These are phyloP conservation scores for Eilema sororculum DNA, from an alignment of 2,888 invertebrate genomes.

Conservation along the genomic window DNA sequence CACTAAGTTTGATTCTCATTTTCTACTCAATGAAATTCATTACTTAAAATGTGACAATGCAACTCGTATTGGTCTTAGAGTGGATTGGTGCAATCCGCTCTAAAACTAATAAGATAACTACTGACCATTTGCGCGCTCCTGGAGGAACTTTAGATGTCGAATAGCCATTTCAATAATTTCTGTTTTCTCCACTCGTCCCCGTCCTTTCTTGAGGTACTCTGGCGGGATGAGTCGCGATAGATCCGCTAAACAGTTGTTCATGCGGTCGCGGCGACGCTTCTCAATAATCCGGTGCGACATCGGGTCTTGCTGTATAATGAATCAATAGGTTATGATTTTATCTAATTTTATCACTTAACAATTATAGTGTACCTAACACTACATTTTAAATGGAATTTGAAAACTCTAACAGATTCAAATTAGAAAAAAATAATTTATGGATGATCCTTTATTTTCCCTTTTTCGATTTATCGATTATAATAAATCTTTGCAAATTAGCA, in stretches of 20 bases:
- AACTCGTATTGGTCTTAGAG: neutral
- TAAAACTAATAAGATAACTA: slow-evolving; percentile 34
- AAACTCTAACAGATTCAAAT: neutral
- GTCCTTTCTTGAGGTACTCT: slow-evolving; percentile 97
- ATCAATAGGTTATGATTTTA: slow-evolving; percentile 10
- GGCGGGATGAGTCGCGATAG: slow-evolving; percentile 97
- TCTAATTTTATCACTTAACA: neutral
- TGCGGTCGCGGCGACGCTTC: slow-evolving; percentile 97
- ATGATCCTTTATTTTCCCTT: neutral
- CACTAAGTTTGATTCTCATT: neutral
- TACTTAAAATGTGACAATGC: neutral
- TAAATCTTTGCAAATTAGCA: neutral
- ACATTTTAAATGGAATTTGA: neutral
- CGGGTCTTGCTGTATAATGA: slow-evolving; percentile 93
- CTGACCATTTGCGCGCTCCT: slow-evolving; percentile 88
- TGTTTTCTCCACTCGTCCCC: slow-evolving; percentile 98
- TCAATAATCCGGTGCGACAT: slow-evolving; percentile 99
- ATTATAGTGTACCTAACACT: neutral
- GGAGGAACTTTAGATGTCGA: slow-evolving; percentile 96
- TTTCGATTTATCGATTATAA: neutral
- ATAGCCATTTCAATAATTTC: slow-evolving; percentile 99
- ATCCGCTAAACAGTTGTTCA: slow-evolving; percentile 99
- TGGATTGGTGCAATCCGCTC: neutral
- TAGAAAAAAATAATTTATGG: neutral
- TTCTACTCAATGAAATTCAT: neutral